phyloP scores from a whole-genome alignment of 2,113 vertebrate species.

The Oryzias melastigma region DNA sequence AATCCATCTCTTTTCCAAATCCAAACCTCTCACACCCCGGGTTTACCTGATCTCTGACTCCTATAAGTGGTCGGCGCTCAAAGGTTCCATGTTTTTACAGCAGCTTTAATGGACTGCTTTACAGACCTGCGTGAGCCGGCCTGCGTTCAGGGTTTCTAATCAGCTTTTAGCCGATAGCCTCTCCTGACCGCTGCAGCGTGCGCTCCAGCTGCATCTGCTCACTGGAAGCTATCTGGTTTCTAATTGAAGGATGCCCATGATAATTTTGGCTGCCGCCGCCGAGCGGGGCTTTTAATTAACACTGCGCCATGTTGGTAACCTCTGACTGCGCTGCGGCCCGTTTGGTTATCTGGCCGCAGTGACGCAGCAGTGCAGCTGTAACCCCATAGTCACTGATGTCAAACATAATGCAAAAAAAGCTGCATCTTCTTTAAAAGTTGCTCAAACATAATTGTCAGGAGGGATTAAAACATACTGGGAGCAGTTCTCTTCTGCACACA shows the following conservation, averaged over 20 bases:
- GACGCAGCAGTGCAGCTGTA: conserved; percentile 46
- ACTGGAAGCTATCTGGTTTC: conserved; percentile 59
- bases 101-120: conserved; percentile 36
- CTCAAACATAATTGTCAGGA: no score
- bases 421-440: no score
- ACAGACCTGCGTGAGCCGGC: not conserved
- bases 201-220: conserved; percentile 56
- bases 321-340: conserved; percentile 39
- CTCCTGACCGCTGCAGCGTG: conserved; percentile 24
- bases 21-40: not conserved
- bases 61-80: conserved; percentile 21
- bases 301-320: conserved; percentile 51
- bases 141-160: conserved; percentile 29
- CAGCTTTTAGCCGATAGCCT: conserved; percentile 34
- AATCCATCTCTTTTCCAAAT: not conserved
- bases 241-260: conserved; percentile 68
- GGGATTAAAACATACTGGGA: no score
- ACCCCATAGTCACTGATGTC: conserved; percentile 2
- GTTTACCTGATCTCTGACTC: conserved; percentile 17
- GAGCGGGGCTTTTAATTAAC: conserved; percentile 66
- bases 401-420: no score
- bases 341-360: conserved; percentile 47
- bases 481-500: no score
- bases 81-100: conserved; percentile 33
- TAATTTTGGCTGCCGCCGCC: conserved; percentile 56